Evolutionary conservation across 2,888 invertebrate genomes (phyloP).

Genomic region (Bombyx huttoni): DNA sequence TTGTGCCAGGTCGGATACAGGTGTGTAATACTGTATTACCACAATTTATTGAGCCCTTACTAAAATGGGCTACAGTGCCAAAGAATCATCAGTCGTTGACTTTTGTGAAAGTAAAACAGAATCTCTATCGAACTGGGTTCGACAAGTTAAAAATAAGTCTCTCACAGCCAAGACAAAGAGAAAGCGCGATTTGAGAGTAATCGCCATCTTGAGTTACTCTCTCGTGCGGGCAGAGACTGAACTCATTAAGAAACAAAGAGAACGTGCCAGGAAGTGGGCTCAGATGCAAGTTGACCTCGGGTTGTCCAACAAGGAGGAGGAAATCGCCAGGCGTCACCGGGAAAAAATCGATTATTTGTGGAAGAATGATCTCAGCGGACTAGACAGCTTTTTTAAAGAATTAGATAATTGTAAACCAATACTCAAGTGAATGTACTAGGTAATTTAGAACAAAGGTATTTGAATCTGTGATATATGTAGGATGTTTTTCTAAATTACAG

Average conservation of each 20-base stretch:
- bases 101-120: conserved; percentile 71
- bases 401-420: conserved; percentile 73
- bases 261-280: conserved; percentile 74
- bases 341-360: conserved; percentile 63
- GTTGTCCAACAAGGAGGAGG: conserved; percentile 57
- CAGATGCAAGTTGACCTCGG: conserved; percentile 66
- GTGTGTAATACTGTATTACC: conserved; percentile 57
- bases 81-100: conserved; percentile 59
- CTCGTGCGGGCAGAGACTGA: conserved; percentile 73
- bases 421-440: conserved; percentile 38
- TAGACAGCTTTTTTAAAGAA: conserved; percentile 77
- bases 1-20: conserved; percentile 63
- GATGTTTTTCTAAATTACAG: conserved; percentile 72
- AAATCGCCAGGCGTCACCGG: conserved; percentile 47
- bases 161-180: conserved; percentile 67
- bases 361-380: conserved; percentile 75
- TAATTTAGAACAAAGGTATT: conserved; percentile 39
- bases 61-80: conserved; percentile 56
- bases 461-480: conserved; percentile 69
- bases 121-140: conserved; percentile 76
- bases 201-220: conserved; percentile 76
- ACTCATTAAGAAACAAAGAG: conserved; percentile 74
- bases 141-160: conserved; percentile 75
- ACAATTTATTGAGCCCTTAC: conserved; percentile 39
- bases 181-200: conserved; percentile 74